Evolutionary conservation across 23 tunicate genomes (phyloP), one percentile per base, ranked within the genome.

Genomic region (Halocynthia aurantium): DNA sequence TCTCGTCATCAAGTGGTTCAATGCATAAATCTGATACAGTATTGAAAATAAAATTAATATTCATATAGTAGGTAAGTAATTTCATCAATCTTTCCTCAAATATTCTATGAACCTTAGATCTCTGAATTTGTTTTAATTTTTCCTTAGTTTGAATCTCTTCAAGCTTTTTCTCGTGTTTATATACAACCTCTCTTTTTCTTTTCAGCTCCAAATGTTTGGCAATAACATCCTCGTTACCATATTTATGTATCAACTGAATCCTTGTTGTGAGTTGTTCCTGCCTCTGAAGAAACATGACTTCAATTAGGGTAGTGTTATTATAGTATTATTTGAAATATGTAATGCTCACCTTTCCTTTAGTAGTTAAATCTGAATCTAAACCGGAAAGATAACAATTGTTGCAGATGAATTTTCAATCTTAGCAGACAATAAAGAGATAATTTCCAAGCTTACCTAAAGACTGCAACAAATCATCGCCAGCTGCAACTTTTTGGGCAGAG

Each of bases 1-100:
- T 61, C 52, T 73, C 5, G 85, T 82, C 85, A 82, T 82, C 44
- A 82, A 61, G 15, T 63, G 31, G 54, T 82, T 82, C 4, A 82
- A 50, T 44, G 85, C 85, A 51, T 74, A 74, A 4, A 82, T 82
- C 85, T 82, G 72, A 53, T 68, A 67, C 8, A 13, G 31, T 9
- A 31, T 22, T 15, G 61, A 10, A 55, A 51, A 72, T 2, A 5
- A 60, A 15, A 60, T 60, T 60, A 15, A 1, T 60, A 60, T 60
- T 60, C 17, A 60, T 15, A 60, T 60, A 0, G 2, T 4, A 60
- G 17, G 17, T 15, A 18, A 60, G 4, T n/a, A 60, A 60, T 15
- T n/a, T 60, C 64, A 60, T 60, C 2, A 60, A 1, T 60, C 2
- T 15, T n/a, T 60, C 64, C 64, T n/a, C 17, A 60, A 60, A 11